Percentiles rank a stretch among this genome's conserved stretches.
phyloP scores from a whole-genome alignment of 2,797 vertebrate species.

The Dicrostonyx torquatus region DNA sequence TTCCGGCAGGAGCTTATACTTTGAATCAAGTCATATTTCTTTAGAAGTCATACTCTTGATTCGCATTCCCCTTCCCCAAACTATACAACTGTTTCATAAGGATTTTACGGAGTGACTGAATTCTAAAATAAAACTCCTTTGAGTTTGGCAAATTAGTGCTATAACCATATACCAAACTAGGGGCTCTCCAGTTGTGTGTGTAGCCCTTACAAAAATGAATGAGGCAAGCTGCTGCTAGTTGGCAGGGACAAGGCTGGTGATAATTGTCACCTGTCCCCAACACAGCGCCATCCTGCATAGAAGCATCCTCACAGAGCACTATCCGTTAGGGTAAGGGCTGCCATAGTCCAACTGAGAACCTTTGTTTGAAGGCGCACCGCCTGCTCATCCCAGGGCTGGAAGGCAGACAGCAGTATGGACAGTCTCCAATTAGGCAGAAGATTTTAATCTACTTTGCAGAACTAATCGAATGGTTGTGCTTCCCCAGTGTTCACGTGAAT shows the following conservation, averaged over 20 bases:
- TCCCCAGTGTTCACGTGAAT: constrained; percentile 76
- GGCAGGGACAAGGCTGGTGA: constrained; percentile 16
- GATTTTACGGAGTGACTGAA: not conserved
- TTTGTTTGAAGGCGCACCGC: not conserved
- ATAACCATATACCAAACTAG: not conserved
- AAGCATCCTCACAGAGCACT: not conserved
- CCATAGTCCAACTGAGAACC: not conserved
- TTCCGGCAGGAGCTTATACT: not conserved
- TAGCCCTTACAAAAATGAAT: not conserved
- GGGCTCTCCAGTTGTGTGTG: not conserved
- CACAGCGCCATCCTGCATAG: not conserved
- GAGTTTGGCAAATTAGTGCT: not conserved
- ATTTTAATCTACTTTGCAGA: constrained; percentile 80
- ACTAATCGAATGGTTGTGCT: constrained; percentile 77
- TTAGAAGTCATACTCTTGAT: constrained; percentile 15
- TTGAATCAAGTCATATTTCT: not conserved
- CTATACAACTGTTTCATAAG: not conserved
- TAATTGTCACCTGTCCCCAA: not conserved
- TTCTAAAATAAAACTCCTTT: constrained; percentile 42
- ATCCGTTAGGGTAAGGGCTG: not conserved
- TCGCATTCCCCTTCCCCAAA: not conserved
- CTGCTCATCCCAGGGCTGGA: constrained; percentile 46
- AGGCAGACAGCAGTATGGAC: constrained; percentile 62
- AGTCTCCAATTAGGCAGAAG: constrained; percentile 78
- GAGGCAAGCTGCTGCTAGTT: constrained; percentile 33